Evolutionary conservation across 2,113 vertebrate genomes (phyloP).

Genomic region (Melanotaenia duboulayi): DNA sequence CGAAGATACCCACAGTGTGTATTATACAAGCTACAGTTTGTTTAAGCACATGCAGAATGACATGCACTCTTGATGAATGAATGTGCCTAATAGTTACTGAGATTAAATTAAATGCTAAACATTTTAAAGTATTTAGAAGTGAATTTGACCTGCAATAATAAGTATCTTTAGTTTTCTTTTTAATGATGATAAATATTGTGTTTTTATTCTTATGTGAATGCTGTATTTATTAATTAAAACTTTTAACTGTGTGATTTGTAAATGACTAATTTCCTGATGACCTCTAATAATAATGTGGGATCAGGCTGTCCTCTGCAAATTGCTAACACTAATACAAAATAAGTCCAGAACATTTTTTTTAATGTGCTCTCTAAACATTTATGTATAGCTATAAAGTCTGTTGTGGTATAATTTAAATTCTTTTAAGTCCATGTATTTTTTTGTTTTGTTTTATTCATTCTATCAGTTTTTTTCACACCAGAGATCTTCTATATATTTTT

Average conservation of each 20-base stretch:
- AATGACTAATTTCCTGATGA: not conserved
- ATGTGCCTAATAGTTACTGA: not conserved
- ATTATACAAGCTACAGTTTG: slow-evolving; percentile 2
- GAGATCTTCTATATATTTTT: too few species aligned
- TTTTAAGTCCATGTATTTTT: too few species aligned
- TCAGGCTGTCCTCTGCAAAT: too few species aligned
- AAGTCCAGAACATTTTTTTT: too few species aligned
- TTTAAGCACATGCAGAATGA: not conserved
- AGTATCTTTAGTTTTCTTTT: not conserved
- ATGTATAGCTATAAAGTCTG: too few species aligned
- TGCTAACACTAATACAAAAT: too few species aligned
- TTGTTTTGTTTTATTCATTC: too few species aligned
- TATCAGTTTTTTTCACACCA: too few species aligned
- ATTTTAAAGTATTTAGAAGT: not conserved
- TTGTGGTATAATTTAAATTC: too few species aligned
- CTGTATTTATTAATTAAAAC: not conserved
- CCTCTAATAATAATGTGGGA: too few species aligned
- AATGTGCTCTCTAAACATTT: too few species aligned
- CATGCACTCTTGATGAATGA: not conserved
- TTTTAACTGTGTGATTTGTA: not conserved
- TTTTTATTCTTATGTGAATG: too few species aligned
- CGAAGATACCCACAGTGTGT: not conserved
- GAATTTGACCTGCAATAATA: not conserved
- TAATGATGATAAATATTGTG: not conserved
- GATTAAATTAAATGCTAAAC: not conserved